Conservation (phyloP, 2,113 vertebrate genomes). For the Passerina amoena region DNA sequence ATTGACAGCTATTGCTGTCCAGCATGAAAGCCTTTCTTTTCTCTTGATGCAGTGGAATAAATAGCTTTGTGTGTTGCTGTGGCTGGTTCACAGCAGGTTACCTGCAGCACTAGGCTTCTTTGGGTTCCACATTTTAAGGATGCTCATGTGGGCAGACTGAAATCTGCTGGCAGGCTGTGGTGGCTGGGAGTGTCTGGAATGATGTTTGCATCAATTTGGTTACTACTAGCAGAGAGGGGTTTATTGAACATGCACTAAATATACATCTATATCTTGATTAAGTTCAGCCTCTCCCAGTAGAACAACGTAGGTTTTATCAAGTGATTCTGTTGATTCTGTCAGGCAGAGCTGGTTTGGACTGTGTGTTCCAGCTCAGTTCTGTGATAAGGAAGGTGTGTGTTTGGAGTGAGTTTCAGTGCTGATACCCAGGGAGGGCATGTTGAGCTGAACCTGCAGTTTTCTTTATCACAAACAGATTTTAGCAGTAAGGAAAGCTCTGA, state of each 20-base stretch:
- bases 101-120: neutral
- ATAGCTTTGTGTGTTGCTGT: neutral
- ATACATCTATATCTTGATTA: neutral
- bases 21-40: neutral
- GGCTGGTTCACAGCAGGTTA: neutral
- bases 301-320: neutral
- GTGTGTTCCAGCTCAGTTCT: neutral
- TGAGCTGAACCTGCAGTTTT: neutral
- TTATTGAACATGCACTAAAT: neutral
- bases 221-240: neutral
- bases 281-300: conserved; percentile 6
- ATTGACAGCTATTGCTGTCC: neutral
- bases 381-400: neutral
- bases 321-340: conserved; percentile 34
- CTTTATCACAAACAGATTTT: neutral
- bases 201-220: neutral
- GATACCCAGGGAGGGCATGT: neutral
- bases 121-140: neutral
- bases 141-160: neutral
- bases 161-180: neutral
- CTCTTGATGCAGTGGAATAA: conserved; percentile 15
- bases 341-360: conserved; percentile 1
- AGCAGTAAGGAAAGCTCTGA: neutral
- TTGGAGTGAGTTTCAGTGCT: neutral
- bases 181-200: neutral